Conservation (phyloP, 2,113 vertebrate species). For the Xiphophorus maculatus region DNA sequence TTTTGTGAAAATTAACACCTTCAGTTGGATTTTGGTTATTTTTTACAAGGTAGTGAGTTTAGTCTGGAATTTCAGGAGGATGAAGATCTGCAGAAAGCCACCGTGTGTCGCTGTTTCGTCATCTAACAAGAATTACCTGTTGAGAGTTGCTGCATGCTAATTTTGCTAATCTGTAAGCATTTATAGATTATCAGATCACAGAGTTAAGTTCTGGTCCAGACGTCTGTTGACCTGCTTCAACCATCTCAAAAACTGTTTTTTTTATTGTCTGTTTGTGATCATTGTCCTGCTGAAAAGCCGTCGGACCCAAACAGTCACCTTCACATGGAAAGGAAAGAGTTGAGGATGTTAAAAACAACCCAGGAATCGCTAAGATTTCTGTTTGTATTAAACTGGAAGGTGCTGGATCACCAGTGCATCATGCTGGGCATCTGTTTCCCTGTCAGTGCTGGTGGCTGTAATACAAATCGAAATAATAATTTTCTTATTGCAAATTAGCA, state of each 20-base stretch:
- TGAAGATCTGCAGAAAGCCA: conserved; percentile 10
- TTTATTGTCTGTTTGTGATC: background rate
- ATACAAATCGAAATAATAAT: too few relatives aligned
- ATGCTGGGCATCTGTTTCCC: too few relatives aligned
- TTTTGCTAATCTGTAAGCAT: conserved; percentile 31
- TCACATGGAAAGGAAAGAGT: background rate
- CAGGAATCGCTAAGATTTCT: background rate
- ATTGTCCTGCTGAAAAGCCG: background rate
- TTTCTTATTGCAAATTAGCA: too few relatives aligned
- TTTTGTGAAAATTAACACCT: conserved; percentile 40
- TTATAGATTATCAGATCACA: background rate
- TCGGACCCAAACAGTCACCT: background rate
- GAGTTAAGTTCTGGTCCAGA: background rate
- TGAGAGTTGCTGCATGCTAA: conserved; percentile 21
- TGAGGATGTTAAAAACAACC: background rate
- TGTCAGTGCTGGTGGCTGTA: too few relatives aligned
- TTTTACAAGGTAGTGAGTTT: background rate
- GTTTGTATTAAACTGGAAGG: background rate
- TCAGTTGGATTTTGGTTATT: background rate
- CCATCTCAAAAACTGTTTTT: background rate
- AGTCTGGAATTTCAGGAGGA: conserved; percentile 7
- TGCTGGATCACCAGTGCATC: background rate
- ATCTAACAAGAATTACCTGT: conserved; percentile 1
- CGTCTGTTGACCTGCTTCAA: background rate
- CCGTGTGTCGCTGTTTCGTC: conserved; percentile 5